These are phyloP conservation scores for Phrixothrix hirtus DNA, from an alignment of 2,888 invertebrate species.

Conservation along the genomic window DNA sequence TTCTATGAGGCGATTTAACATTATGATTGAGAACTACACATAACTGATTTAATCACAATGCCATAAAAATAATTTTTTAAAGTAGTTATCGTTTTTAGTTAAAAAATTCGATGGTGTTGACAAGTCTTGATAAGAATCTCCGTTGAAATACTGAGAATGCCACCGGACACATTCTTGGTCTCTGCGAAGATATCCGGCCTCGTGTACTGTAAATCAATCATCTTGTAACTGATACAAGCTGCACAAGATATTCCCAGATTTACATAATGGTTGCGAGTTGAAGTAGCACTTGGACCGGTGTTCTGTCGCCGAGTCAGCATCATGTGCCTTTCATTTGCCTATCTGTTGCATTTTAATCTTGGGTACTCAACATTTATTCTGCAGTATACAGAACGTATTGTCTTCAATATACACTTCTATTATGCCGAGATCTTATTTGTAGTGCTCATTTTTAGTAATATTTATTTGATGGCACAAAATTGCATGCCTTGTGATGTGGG, in stretches of 20 bases:
- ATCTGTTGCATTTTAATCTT: slow-evolving; percentile 36
- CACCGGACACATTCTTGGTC: slow-evolving; percentile 40
- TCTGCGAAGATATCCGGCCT: slow-evolving; percentile 31
- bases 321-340: slow-evolving; percentile 42
- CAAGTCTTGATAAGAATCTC: slow-evolving; percentile 36
- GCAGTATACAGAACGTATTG: slow-evolving; percentile 16
- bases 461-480: no score
- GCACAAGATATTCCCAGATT: slow-evolving; percentile 42
- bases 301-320: slow-evolving; percentile 36
- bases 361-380: slow-evolving; percentile 26
- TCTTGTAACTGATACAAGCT: slow-evolving; percentile 43
- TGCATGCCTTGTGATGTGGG: no score
- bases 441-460: no score
- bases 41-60: slow-evolving; percentile 20
- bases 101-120: slow-evolving; percentile 31
- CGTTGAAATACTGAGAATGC: slow-evolving; percentile 41
- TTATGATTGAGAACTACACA: no score
- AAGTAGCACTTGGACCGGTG: slow-evolving; percentile 39
- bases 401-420: no score
- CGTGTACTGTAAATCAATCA: slow-evolving; percentile 46
- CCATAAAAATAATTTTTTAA: slow-evolving; percentile 25
- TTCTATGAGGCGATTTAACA: no score
- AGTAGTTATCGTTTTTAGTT: slow-evolving; percentile 16
- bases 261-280: slow-evolving; percentile 44
- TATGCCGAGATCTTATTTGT: no score